Evolutionary conservation across 1,140 invertebrate genomes (phyloP), one percentile per base, ranked within the genome.

Genomic region (Penaeus japonicus): DNA sequence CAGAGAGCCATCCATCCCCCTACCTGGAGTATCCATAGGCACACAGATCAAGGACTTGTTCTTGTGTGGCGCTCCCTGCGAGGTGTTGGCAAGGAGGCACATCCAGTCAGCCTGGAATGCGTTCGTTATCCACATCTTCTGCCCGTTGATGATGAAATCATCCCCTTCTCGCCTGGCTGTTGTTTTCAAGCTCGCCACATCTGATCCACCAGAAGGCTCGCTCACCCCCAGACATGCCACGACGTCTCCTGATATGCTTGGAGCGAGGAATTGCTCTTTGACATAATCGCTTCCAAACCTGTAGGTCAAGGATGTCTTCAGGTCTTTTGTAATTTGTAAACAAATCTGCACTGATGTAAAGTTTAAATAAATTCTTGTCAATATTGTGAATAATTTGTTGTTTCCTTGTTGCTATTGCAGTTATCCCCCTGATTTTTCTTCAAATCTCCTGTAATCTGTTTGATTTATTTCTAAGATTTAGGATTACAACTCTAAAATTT

Each of bases 41-140:
- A 95, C 91, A 91, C 93, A 94, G 53, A 95, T 94, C 2, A 95
- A 92, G 32, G 94, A 95, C 91, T 95, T 95, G 91, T 94, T 95
- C 78, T 90, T 91, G 91, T 95, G 94, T 24, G 91, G 65, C 7
- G 24, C 65, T 92, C 91, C 92, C 47, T 92, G 87, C 20, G 91
- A 91, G 5, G 95, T 95, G 91, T 94, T 95, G 18, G 93, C 94
- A 32, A 95, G 90, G 20, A 95, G 91, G 91, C 94, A 94, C 91
- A 95, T 94, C 94, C 94, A 95, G 91, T 95, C 94, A 22, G 94
- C 94, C 91, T 94, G 93, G 22, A 91, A 91, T 15, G 93, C 94
- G 90, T 93, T 94, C 0, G 94, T 94, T 57, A 93, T 94, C 94
- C 94, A 94, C 93, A 94, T 94, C 90, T 94, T 94, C 24, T 93